Evolutionary conservation across 2,888 invertebrate species (phyloP), one percentile per base, ranked within the genome.

Genomic region (Parelbella ahira): DNA sequence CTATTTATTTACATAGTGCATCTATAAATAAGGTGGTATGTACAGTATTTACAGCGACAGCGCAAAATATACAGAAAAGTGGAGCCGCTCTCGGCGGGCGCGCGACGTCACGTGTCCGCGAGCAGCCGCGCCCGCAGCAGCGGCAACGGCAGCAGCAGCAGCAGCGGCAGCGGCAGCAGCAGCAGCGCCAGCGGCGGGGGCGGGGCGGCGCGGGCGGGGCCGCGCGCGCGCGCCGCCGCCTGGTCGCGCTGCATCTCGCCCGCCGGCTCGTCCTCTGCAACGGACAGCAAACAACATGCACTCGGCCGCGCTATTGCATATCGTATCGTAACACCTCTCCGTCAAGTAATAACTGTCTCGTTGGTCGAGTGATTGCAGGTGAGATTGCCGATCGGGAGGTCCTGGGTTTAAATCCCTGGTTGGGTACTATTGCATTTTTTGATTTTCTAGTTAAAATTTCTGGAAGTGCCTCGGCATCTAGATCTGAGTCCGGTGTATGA

Each of bases 201-300:
- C 7, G 28, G 20, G 21, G 8, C 15, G 21, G n/a, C 38, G 39
- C 7, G 2, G 38, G 37, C 39, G 7, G 34, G n/a, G n/a, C n/a
- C n/a, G n/a, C n/a, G n/a, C n/a, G n/a, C 12, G 66, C 53, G 49
- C 18, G 53, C 49, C 37, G 50, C 56, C 10, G 73, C 65, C 57
- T 78, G 63, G 70, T 92, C 91, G 50, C 91, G 88, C 71, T 91
- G 92, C 92, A 92, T 92, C 45, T 90, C 90, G 65, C 91, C 92
- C 58, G 86, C 80, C 47, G 79, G 84, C 59, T 89, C 89, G 13
- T 89, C 89, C 36, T 63, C 74, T 71, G 58, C 51, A 44, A 20
- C 21, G 33, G 4, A 8, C 12, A 13, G 7, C n/a, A 20, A 6
- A n/a, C 13, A n/a, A 15, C 15, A 3, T 15, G 15, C 3, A n/a